Base-by-base conservation (phyloP, 2,888 invertebrate species). In the Apodemia zela region DNA sequence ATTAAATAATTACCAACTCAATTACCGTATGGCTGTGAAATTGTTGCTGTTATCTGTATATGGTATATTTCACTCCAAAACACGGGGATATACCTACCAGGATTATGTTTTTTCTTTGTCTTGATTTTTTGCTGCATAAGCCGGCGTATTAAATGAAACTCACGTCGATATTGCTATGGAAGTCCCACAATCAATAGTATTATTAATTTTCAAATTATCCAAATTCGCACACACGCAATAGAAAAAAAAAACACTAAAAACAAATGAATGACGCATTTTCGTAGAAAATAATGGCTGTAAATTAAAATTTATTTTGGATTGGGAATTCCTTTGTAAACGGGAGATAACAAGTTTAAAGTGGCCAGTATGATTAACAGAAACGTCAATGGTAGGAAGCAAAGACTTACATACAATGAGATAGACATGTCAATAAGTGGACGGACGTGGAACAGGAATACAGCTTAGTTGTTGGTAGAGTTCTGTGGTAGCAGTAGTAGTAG, bases 251-350 rank as follows among this genome's bases (percentile, higher is more conserved):
- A 4, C 54, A 54, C 54, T 54, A 54, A 54, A 54, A 29, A 54
- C 29, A 29, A 54, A 54, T 54, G 54, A 54, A 54, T 15, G 25
- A n/a, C 54, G 29, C 25, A 7, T 29, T n/a, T 29, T 54, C 3
- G 21, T 54, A 54, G n/a, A 54, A 54, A 29, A 29, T 54, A 54
- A 54, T 54, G 2, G n/a, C 15, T 54, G 13, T 29, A 29, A 25
- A 54, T 54, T 29, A 54, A 54, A 54, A 29, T 54, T 54, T 54
- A 29, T 54, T 54, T 54, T n/a, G n/a, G 29, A 54, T 54, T 54
- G 15, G 54, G 54, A 54, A 54, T 54, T 54, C 29, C 54, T 54
- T 54, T 54, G 54, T 54, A 21, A 51, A 51, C 51, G 51, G 25
- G 10, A 51, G 51, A 51, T 51, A 51, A 51, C 15, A 51, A 51